These are phyloP conservation scores for Terrapene triunguis DNA, from an alignment of 2,113 vertebrate species.

Conservation along the genomic window DNA sequence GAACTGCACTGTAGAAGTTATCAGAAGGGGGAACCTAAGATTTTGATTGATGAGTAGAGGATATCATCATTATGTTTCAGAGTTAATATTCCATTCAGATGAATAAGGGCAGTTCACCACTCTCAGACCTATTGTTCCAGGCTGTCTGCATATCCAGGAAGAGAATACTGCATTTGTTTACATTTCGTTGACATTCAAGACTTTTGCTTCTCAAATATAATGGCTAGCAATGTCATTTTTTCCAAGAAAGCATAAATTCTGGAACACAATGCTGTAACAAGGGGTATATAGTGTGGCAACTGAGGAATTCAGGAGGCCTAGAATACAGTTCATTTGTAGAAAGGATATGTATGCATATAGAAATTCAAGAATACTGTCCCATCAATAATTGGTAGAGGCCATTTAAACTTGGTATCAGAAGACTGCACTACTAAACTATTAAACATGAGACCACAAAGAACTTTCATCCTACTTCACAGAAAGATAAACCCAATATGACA, in stretches of 20 bases:
- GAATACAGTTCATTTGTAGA: rapidly evolving
- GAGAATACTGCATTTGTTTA: background rate
- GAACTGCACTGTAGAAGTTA: background rate
- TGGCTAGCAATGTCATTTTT: background rate
- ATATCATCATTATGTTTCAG: background rate
- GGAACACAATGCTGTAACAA: background rate
- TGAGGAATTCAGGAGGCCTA: background rate
- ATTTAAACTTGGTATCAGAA: background rate
- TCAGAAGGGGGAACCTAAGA: background rate
- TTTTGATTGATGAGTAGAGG: background rate
- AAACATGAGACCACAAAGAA: background rate
- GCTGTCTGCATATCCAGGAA: background rate
- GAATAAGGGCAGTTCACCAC: background rate
- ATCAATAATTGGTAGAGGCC: background rate
- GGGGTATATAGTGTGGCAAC: rapidly evolving
- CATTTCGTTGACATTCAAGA: background rate
- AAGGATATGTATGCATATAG: background rate
- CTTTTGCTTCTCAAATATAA: background rate
- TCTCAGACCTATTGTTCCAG: background rate
- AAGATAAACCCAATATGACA: slow-evolving; percentile 38
- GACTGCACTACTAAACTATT: background rate
- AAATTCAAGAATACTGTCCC: background rate
- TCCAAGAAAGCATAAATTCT: background rate
- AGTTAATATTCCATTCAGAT: background rate
- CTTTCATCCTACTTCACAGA: background rate